A percentile compares a stretch with the other conserved stretches of the same genome.
phyloP scores from a whole-genome alignment of 2,113 vertebrate genomes.

The Scalopus aquaticus region DNA sequence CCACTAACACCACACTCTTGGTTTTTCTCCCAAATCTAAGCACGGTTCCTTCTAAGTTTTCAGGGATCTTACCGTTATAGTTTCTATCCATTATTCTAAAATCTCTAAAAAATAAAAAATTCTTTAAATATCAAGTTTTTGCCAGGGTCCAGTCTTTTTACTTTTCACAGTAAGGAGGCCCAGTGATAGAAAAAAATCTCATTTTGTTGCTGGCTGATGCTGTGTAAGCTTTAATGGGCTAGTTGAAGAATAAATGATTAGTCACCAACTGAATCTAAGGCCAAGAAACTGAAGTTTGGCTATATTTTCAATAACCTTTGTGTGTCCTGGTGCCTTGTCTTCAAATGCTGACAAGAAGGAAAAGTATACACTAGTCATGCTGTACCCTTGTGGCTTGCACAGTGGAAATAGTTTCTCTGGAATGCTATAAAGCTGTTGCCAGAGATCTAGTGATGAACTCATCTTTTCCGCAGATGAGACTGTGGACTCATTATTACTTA shows the following conservation, averaged over 20 bases:
- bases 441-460: neutral
- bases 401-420: neutral
- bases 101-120: conserved; percentile 31
- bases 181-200: neutral
- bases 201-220: neutral
- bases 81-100: neutral
- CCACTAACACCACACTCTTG: neutral
- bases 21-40: neutral
- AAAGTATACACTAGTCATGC: neutral
- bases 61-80: neutral
- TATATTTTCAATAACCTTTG: neutral
- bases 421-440: neutral
- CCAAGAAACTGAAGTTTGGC: neutral
- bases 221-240: neutral
- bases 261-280: neutral
- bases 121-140: neutral
- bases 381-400: neutral
- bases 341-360: neutral
- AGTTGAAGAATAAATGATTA: neutral
- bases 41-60: neutral
- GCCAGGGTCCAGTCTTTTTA: neutral
- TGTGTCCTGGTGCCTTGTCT: neutral
- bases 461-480: neutral
- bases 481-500: neutral
- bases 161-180: neutral